Percentiles rank a stretch among this genome's conserved stretches.
Evolutionary conservation across 2,113 vertebrate species (phyloP).

Genomic region (Polyodon spathula): DNA sequence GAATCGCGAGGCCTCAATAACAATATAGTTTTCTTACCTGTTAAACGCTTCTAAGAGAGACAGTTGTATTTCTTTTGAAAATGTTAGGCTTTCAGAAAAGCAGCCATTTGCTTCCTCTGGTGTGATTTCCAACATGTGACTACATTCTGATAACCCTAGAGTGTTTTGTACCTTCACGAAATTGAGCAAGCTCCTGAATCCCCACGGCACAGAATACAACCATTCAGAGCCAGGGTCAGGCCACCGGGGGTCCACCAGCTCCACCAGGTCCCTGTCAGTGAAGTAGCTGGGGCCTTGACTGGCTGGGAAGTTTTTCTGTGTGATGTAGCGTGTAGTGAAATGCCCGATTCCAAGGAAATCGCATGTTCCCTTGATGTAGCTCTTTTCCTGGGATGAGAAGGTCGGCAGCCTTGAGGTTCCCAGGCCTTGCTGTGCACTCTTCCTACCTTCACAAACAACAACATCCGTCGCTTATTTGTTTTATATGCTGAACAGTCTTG

Average conservation of each 20-base stretch:
- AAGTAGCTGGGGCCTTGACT: slow-evolving; percentile 62
- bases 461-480: too few species aligned
- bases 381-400: slow-evolving; percentile 82
- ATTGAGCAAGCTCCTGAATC: slow-evolving; percentile 80
- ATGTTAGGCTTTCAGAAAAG: too few species aligned
- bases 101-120: too few species aligned
- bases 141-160: background rate
- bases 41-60: too few species aligned
- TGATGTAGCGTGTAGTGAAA: slow-evolving; percentile 80
- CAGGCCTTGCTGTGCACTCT: slow-evolving; percentile 73
- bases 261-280: slow-evolving; percentile 68
- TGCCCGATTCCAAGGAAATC: slow-evolving; percentile 88
- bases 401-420: slow-evolving; percentile 67
- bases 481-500: too few species aligned
- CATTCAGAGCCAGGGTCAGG: slow-evolving; percentile 73
- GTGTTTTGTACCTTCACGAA: slow-evolving; percentile 72
- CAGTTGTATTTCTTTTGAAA: too few species aligned
- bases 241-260: slow-evolving; percentile 81
- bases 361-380: slow-evolving; percentile 78
- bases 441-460: slow-evolving; percentile 61
- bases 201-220: slow-evolving; percentile 83
- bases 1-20: too few species aligned
- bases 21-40: too few species aligned
- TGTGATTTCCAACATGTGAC: background rate
- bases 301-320: slow-evolving; percentile 59